Evolutionary conservation across 2,113 vertebrate genomes (phyloP).

Genomic region (Pycnonotus jocosus): DNA sequence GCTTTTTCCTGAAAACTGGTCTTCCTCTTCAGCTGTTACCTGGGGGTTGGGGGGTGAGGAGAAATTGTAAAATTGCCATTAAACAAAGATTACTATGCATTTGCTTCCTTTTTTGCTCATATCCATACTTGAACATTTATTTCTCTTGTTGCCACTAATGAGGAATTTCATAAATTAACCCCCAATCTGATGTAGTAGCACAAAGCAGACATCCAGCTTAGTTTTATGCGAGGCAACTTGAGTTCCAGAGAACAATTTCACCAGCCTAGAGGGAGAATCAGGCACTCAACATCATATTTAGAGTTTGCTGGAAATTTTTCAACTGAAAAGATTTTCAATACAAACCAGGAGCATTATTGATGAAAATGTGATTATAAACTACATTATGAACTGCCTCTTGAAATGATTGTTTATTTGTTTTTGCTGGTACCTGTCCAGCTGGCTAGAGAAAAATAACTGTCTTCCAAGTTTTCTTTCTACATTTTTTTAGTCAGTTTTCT

Average conservation of each 20-base stretch:
- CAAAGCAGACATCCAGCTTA: neutral
- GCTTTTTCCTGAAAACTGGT: neutral
- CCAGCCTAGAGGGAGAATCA: neutral
- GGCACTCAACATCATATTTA: neutral
- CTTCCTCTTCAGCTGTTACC: neutral
- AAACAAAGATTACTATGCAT: neutral
- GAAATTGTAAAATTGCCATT: neutral
- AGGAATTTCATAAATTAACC: neutral
- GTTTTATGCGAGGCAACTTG: neutral
- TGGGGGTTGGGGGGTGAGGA: accelerated
- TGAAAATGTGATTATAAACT: neutral
- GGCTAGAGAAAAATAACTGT: neutral
- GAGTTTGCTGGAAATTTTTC: neutral
- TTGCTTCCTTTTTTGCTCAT: neutral
- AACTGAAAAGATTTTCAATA: neutral
- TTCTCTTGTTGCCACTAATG: neutral
- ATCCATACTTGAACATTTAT: neutral
- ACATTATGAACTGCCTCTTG: neutral
- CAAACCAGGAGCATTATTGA: neutral
- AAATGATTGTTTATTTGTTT: constrained; percentile 1
- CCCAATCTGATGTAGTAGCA: neutral
- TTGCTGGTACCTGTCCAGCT: neutral
- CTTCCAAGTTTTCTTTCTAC: neutral
- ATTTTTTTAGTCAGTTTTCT: neutral
- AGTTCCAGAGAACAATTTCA: neutral